Evolutionary conservation across 2,797 vertebrate genomes (phyloP).

Genomic region (Ceryle rudis): DNA sequence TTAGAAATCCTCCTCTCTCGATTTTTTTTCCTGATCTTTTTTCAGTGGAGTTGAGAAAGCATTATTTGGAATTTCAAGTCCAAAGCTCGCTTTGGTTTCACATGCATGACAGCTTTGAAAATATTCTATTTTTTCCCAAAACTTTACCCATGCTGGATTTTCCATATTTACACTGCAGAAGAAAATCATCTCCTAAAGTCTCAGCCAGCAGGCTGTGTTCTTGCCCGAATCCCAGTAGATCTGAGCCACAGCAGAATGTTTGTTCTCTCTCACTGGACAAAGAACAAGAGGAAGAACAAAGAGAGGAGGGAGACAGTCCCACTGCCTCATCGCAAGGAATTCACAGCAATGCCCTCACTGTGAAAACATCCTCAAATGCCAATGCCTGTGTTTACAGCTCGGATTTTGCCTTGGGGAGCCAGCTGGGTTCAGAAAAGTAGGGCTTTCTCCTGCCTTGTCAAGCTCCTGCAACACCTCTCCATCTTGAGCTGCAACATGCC

Average conservation of each 20-base stretch:
- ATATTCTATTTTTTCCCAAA: neutral
- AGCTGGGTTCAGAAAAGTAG: neutral
- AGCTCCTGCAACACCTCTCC: neutral
- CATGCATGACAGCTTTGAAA: neutral
- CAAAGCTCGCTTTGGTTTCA: neutral
- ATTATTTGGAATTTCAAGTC: neutral
- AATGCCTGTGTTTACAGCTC: neutral
- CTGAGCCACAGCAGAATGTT: neutral
- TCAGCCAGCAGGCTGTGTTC: neutral
- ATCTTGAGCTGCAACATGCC: neutral
- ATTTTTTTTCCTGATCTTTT: neutral
- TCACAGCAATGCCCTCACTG: neutral
- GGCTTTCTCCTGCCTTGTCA: neutral
- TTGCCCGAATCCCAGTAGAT: neutral
- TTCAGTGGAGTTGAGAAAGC: neutral
- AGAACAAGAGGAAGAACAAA: neutral
- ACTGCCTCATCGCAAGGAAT: neutral
- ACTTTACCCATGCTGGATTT: neutral
- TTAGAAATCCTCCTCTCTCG: neutral
- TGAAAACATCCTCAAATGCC: neutral
- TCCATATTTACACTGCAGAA: neutral
- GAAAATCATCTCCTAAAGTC: neutral
- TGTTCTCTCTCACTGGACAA: neutral
- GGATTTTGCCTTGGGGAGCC: neutral
- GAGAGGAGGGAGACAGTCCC: neutral